Base-by-base conservation (phyloP, 2,888 invertebrate genomes). In the Trisateles emortualis region DNA sequence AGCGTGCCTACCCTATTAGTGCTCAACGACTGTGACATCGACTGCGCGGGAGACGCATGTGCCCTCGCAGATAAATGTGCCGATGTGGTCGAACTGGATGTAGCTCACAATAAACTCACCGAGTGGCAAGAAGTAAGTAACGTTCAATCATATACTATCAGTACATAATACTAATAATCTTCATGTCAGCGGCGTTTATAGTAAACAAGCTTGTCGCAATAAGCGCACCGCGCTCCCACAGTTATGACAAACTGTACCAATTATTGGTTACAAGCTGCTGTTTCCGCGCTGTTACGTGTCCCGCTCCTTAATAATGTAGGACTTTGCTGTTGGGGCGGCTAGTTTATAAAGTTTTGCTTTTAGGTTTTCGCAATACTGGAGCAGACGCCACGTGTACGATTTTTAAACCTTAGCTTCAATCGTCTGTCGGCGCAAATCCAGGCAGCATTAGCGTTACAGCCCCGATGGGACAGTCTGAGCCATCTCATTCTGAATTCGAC, bases 381-480 rank as follows among this genome's bases (percentile, higher is more conserved):
- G 79, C 96, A 97, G 81, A 97, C 98, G 94, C 98, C 98, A 22
- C 95, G 96, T 68, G 95, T 99, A 60, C 96, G 97, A 78, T 98
- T 98, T 87, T 95, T 98, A 43, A 99, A 99, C 85, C 88, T 99
- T 69, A 98, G 98, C 84, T 97, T 97, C 88, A 99, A 99, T 87
- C 95, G 95, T 61, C 92, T 97, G 32, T 95, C 95, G 29, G 95
- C 95, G 47, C 95, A 96, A 45, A 90, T 97, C 17, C 94, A 94
- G 62, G 92, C 93, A 5, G 93, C 94, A 24, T 93, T 92, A 53
- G 84, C 90, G 0, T 78, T 92, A 8, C 82, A 83, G 38, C 92
- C 90, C 1, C 81, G 83, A 51, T 94, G 94, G 94, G 93, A 94
- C 76, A 94, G 94, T 73, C 93, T 96, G 26, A 95, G 95, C 64